Percentiles rank a stretch among this genome's conserved stretches.
Conservation (phyloP, 2,797 vertebrate species). For the Aulostomus chinensis region DNA sequence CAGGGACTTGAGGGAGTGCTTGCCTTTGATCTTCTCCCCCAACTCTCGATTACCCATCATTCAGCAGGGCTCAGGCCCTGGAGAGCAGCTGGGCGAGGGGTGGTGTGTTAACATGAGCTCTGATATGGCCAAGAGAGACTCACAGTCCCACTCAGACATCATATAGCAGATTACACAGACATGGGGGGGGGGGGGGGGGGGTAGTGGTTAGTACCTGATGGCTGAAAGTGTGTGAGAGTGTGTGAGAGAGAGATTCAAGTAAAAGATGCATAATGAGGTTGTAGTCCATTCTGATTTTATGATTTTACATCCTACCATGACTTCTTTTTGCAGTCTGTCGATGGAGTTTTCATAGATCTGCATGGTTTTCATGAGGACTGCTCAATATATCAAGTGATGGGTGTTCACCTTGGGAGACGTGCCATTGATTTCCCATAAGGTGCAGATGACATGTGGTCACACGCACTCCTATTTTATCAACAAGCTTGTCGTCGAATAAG, state of each 20-base stretch:
- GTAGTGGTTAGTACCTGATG: slow-evolving; percentile 22
- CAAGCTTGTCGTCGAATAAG: slow-evolving; percentile 60
- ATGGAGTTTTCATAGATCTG: slow-evolving; percentile 36
- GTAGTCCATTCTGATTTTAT: slow-evolving; percentile 14
- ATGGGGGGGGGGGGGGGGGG: too few relatives aligned
- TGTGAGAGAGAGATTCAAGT: slow-evolving; percentile 17
- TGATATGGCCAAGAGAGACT: slow-evolving; percentile 59
- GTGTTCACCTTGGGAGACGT: slow-evolving; percentile 60
- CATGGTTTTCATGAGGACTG: slow-evolving; percentile 51
- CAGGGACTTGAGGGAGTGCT: slow-evolving; percentile 58
- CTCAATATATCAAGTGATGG: slow-evolving; percentile 68
- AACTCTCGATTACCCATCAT: slow-evolving; percentile 75
- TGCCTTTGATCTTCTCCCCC: slow-evolving; percentile 72
- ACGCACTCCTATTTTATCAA: slow-evolving; percentile 66
- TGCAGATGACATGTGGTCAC: slow-evolving; percentile 68
- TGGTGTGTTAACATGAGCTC: slow-evolving; percentile 62
- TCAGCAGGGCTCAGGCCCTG: slow-evolving; percentile 54
- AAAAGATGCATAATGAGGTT: slow-evolving; percentile 19
- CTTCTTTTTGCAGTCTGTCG: slow-evolving; percentile 4
- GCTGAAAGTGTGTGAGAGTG: slow-evolving; percentile 4
- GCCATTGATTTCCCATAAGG: slow-evolving; percentile 77
- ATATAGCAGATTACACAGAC: slow-evolving; percentile 54
- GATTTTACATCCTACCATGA: slow-evolving; percentile 29
- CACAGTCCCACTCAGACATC: slow-evolving; percentile 50
- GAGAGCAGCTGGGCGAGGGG: slow-evolving; percentile 55